Base-by-base conservation (phyloP, 2,797 vertebrate species). In the Thunnus albacares region DNA sequence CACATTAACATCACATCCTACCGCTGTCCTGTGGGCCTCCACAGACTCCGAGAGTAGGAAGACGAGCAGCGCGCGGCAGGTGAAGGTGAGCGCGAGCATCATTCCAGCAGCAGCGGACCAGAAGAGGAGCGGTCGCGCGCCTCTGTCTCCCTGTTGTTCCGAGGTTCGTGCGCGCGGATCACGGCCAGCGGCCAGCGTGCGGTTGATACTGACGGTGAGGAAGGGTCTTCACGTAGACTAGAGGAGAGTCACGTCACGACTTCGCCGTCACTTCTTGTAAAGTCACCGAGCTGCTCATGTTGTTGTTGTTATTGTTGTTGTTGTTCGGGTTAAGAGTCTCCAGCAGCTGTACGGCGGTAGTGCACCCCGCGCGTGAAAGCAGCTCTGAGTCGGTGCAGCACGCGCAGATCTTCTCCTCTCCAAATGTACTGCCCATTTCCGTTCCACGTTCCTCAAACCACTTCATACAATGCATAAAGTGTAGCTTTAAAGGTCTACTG, bases 81-180 rank as follows among this genome's bases (percentile, higher is more conserved):
- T 73, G 60, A 90, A 79, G 66, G 65, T 80, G 86, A 92, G 84
- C 67, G 74, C 74, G 63, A 90, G 76, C 91, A 89, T 88, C 77
- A 52, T 90, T 58, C 65, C 79, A 10, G 64, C 73, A 6, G 10
- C 57, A 12, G 22, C 56, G 47, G 67, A 8, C 38, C 68, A 55
- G 60, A 67, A 28, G 20, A 62, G 69, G 20, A 69, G 68, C 49
- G 63, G 70, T 49, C 79, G 75, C 78, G 74, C 56, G 80, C 78
- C 18, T 58, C 17, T 3, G 17, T 43, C 53, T 64, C 33, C 49
- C 17, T 18, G 65, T 26, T 2, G 51, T 14, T 38, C 55, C 17
- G 57, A 28, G 22, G 22, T 28, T 53, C 65, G 57, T 24, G 80
- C 65, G 62, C 77, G 70, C 71, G 62, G n/a, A 22, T 59, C 41